Evolutionary conservation across 1,140 invertebrate species (phyloP).

Genomic region (Drosophila melanica): DNA sequence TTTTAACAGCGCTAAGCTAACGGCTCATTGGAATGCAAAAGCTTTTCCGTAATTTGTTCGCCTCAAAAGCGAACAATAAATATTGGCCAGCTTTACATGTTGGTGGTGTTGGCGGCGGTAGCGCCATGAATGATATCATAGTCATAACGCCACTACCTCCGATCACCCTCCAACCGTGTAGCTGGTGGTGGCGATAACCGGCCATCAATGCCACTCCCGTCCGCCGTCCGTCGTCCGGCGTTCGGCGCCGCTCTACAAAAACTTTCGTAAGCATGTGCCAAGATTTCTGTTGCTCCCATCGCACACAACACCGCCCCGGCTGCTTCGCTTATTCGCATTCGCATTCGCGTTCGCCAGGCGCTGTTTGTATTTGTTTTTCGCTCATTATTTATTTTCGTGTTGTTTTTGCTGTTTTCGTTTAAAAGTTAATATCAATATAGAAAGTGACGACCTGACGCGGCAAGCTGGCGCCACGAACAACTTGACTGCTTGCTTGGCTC

Average conservation of each 20-base stretch:
- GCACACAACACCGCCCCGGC: slow-evolving; percentile 1
- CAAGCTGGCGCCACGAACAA: slow-evolving; percentile 75
- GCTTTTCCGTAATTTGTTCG: slow-evolving; percentile 46
- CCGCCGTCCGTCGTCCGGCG: not conserved
- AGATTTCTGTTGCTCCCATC: slow-evolving; percentile 47
- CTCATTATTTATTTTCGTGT: slow-evolving; percentile 82
- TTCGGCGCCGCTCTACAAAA: slow-evolving; percentile 43
- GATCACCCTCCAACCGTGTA: slow-evolving; percentile 21
- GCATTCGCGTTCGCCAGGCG: slow-evolving; percentile 43
- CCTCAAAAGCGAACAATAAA: slow-evolving; percentile 36
- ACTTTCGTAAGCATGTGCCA: slow-evolving; percentile 68
- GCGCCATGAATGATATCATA: slow-evolving; percentile 74
- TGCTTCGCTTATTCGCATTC: slow-evolving; percentile 40
- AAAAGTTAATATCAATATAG: slow-evolving; percentile 83
- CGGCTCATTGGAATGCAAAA: slow-evolving; percentile 56
- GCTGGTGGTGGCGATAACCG: slow-evolving; percentile 44
- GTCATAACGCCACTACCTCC: slow-evolving; percentile 36
- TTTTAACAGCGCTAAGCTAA: slow-evolving; percentile 54
- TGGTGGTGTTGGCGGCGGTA: slow-evolving; percentile 39
- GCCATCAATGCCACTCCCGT: slow-evolving; percentile 37
- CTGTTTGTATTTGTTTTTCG: slow-evolving; percentile 78
- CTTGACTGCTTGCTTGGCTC: slow-evolving; percentile 43
- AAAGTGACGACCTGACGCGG: slow-evolving; percentile 82
- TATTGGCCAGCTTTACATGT: slow-evolving; percentile 55
- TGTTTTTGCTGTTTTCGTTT: slow-evolving; percentile 82